phyloP scores from a whole-genome alignment of 64 coral and sea anemone species.

The Montipora cactus region DNA sequence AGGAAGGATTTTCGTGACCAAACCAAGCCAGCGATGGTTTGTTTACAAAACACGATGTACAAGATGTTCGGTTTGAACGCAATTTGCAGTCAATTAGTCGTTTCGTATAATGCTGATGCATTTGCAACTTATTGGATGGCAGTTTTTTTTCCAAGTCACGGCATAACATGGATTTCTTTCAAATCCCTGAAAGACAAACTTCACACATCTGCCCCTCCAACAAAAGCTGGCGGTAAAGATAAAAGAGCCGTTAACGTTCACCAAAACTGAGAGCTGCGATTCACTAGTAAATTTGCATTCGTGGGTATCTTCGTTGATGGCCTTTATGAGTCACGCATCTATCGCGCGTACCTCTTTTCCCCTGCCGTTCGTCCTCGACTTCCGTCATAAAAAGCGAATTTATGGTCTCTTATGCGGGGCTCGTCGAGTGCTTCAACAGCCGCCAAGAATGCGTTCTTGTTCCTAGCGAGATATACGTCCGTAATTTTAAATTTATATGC shows the following conservation, averaged over 20 bases:
- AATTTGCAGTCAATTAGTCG: constrained; percentile 52
- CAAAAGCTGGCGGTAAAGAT: constrained; percentile 3
- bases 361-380: neutral
- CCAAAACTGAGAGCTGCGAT: neutral
- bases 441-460: no score
- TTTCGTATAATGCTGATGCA: neutral
- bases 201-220: neutral
- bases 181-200: neutral
- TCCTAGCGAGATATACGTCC: neutral
- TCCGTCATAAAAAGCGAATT: constrained; percentile 25
- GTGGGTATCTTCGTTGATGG: neutral
- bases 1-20: constrained; percentile 37
- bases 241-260: constrained; percentile 1
- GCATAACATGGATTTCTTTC: neutral
- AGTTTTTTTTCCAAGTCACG: neutral
- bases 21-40: constrained; percentile 17
- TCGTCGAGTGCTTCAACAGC: neutral
- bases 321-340: constrained; percentile 30
- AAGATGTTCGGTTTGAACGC: constrained; percentile 13
- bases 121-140: neutral
- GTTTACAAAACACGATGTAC: constrained; percentile 41
- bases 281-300: constrained; percentile 45
- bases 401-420: neutral
- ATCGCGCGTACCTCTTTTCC: neutral
- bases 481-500: neutral